Conservation (phyloP, 2,888 invertebrate species). For the Sphinx pinastri region DNA sequence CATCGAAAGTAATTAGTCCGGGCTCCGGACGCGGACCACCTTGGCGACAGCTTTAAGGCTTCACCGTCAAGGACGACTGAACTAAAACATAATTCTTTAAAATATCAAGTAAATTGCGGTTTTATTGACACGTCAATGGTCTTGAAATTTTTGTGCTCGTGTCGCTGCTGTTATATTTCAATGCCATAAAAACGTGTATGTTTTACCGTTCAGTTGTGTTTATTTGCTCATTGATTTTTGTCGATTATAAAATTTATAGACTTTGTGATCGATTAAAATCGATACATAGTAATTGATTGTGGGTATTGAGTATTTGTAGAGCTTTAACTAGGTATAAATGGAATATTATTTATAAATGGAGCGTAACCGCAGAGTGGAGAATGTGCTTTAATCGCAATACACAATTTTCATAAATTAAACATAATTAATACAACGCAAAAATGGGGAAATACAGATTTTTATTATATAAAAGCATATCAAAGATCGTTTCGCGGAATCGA, state of each 20-base stretch:
- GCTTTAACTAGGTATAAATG: background rate
- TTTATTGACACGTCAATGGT: conserved; percentile 40
- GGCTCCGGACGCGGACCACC: conserved; percentile 56
- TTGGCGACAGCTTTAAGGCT: conserved; percentile 66
- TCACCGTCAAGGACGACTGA: conserved; percentile 54
- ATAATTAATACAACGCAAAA: conserved; percentile 38
- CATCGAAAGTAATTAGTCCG: conserved; percentile 64
- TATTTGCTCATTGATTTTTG: conserved; percentile 14
- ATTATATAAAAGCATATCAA: conserved; percentile 13
- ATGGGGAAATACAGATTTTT: conserved; percentile 38
- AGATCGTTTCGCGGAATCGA: conserved; percentile 45
- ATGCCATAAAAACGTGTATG: background rate
- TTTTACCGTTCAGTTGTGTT: background rate
- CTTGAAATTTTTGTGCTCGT: conserved; percentile 39
- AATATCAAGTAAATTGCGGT: conserved; percentile 42
- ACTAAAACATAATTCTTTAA: conserved; percentile 29
- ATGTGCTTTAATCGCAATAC: background rate
- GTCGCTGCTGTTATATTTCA: background rate
- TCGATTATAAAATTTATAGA: conserved; percentile 3
- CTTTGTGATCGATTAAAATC: conserved; percentile 8
- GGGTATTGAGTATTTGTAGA: conserved; percentile 1
- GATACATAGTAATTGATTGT: conserved; percentile 5
- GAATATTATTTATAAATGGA: conserved; percentile 4
- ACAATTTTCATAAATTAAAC: conserved; percentile 12
- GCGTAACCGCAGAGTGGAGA: conserved; percentile 3